A percentile compares a stretch with the other conserved stretches of the same genome.
phyloP scores from a whole-genome alignment of 37 sponge, comb jelly and placozoan species.

The Cliona cf. orientalis region DNA sequence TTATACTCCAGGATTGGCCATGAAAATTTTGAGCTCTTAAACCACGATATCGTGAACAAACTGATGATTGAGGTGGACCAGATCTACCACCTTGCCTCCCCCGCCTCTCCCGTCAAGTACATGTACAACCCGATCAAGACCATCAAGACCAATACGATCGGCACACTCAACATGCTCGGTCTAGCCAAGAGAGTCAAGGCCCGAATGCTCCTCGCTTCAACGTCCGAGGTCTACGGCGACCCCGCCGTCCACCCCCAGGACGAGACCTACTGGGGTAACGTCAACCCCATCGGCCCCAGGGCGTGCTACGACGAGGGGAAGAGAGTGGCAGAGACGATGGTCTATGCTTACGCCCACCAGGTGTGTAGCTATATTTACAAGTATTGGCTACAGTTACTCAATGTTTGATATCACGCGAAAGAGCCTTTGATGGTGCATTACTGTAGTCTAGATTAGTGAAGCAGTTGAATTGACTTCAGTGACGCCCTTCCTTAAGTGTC shows the following conservation, averaged over 20 bases:
- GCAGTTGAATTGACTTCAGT: too few relatives aligned
- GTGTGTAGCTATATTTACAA: slow-evolving; percentile 23
- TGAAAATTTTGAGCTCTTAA: slow-evolving; percentile 88
- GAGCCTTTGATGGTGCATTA: too few relatives aligned
- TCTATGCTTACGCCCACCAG: slow-evolving; percentile 86
- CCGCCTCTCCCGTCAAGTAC: slow-evolving; percentile 96
- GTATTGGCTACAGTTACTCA: too few relatives aligned
- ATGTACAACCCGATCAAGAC: slow-evolving; percentile 95
- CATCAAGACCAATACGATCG: slow-evolving; percentile 87
- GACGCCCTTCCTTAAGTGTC: neutral
- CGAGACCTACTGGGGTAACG: slow-evolving; percentile 93
- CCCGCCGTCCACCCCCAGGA: slow-evolving; percentile 89
- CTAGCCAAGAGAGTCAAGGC: slow-evolving; percentile 87
- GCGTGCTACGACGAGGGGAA: slow-evolving; percentile 98
- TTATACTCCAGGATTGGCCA: slow-evolving; percentile 80
- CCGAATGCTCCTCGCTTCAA: slow-evolving; percentile 84
- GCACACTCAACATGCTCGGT: slow-evolving; percentile 93
- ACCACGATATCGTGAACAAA: slow-evolving; percentile 86
- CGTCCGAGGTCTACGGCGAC: slow-evolving; percentile 97
- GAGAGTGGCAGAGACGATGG: slow-evolving; percentile 94
- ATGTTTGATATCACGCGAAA: too few relatives aligned
- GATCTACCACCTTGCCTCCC: slow-evolving; percentile 96
- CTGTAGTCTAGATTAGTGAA: too few relatives aligned
- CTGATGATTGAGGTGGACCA: slow-evolving; percentile 92
- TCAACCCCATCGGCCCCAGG: slow-evolving; percentile 95